phyloP scores from a whole-genome alignment of 2,113 vertebrate species.

The Lophius piscatorius region DNA sequence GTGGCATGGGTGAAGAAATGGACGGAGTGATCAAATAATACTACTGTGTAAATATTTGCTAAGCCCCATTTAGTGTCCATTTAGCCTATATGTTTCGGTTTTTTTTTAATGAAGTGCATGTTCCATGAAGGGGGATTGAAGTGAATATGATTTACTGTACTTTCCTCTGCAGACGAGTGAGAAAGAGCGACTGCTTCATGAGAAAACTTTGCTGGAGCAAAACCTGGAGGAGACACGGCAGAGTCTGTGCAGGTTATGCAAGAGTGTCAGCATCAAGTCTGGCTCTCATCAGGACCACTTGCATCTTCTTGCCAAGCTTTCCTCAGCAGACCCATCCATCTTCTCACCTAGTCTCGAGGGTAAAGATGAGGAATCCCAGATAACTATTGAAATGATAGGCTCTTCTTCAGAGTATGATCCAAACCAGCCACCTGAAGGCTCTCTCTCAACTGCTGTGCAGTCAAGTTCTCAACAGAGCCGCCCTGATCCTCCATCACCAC shows the following conservation, averaged over 20 bases:
- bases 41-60: too few species aligned
- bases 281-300: slow-evolving; percentile 86
- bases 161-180: slow-evolving; percentile 83
- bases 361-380: slow-evolving; percentile 50
- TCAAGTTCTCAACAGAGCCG: slow-evolving; percentile 19
- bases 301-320: slow-evolving; percentile 87
- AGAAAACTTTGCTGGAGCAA: slow-evolving; percentile 86
- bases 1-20: too few species aligned
- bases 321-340: slow-evolving; percentile 82
- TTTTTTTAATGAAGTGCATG: too few species aligned
- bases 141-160: not conserved
- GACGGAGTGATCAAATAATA: too few species aligned
- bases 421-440: slow-evolving; percentile 7
- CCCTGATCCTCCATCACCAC: slow-evolving; percentile 30
- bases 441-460: not conserved
- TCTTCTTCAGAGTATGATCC: slow-evolving; percentile 51
- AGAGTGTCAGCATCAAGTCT: slow-evolving; percentile 86
- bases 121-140: not conserved
- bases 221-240: slow-evolving; percentile 88
- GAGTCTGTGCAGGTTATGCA: slow-evolving; percentile 88
- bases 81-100: too few species aligned
- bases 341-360: slow-evolving; percentile 58
- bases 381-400: slow-evolving; percentile 55
- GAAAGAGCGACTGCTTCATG: slow-evolving; percentile 88
- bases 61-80: too few species aligned